Conservation (phyloP, 2,888 invertebrate species). For the Calameuta pallipes region DNA sequence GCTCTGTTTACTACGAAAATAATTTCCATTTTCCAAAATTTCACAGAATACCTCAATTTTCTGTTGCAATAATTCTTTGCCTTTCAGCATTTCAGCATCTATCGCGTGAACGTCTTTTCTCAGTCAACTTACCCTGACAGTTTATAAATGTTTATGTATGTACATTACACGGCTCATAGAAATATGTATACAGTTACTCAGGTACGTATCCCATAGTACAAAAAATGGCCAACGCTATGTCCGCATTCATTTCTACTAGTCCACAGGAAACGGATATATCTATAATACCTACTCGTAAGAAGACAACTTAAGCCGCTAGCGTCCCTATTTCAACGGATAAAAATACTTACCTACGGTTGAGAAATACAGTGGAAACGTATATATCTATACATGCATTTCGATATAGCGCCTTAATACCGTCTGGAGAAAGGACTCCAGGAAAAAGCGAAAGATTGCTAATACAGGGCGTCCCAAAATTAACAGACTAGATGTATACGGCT, state of each 20-base stretch:
- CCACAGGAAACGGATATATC: neutral
- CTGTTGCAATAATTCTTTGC: neutral
- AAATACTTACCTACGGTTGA: neutral
- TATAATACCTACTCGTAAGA: neutral
- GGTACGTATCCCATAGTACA: conserved; percentile 18
- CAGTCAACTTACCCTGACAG: conserved; percentile 16
- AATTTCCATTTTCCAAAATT: conserved; percentile 3
- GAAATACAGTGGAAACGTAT: neutral
- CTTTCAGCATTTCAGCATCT: neutral
- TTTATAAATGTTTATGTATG: conserved; percentile 4
- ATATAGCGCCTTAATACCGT: too few relatives aligned
- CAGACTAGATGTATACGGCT: too few relatives aligned
- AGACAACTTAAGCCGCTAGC: neutral
- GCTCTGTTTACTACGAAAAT: neutral
- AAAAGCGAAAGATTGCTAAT: too few relatives aligned
- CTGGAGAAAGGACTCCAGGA: too few relatives aligned
- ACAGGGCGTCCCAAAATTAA: too few relatives aligned
- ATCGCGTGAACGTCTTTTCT: conserved; percentile 27
- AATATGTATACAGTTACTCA: conserved; percentile 23
- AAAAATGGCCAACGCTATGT: neutral
- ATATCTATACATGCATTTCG: neutral
- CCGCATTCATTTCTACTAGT: neutral
- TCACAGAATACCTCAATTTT: neutral
- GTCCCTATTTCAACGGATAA: neutral
- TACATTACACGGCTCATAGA: conserved; percentile 14